A percentile compares a stretch with the other conserved stretches of the same genome.
Evolutionary conservation across 2,888 invertebrate genomes (phyloP).

Genomic region (Sinhomidia bicolor): DNA sequence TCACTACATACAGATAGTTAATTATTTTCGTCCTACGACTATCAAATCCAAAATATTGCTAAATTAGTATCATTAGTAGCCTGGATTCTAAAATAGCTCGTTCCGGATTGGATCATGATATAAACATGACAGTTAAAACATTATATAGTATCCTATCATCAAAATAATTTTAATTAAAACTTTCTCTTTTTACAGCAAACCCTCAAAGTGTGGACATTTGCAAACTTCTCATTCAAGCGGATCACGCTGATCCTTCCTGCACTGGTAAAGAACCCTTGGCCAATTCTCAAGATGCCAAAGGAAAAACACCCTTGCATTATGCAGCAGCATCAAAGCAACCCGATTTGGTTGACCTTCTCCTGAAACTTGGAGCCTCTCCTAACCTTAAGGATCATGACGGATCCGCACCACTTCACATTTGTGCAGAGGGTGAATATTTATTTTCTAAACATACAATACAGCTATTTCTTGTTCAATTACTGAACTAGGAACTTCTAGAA

Average conservation of each 20-base stretch:
- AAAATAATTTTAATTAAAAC: too few relatives aligned
- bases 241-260: conserved; percentile 37
- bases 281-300: conserved; percentile 62
- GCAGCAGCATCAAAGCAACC: conserved; percentile 69
- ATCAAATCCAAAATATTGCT: too few relatives aligned
- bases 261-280: conserved; percentile 59
- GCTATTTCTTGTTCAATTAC: too few relatives aligned
- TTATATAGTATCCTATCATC: too few relatives aligned
- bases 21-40: too few relatives aligned
- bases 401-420: conserved; percentile 70
- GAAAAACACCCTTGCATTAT: conserved; percentile 74
- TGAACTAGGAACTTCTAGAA: too few relatives aligned
- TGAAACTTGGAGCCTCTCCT: conserved; percentile 66
- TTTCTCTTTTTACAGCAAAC: conserved; percentile 46
- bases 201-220: conserved; percentile 65
- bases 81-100: too few relatives aligned
- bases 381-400: conserved; percentile 74
- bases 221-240: conserved; percentile 57
- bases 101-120: too few relatives aligned
- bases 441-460: too few relatives aligned
- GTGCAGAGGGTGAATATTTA: conserved; percentile 69
- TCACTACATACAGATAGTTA: too few relatives aligned
- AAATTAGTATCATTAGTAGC: too few relatives aligned
- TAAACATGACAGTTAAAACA: too few relatives aligned
- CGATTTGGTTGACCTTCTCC: conserved; percentile 48